Evolutionary conservation across 2,113 vertebrate species (phyloP), one percentile per base, ranked within the genome.

Genomic region (Triplophysa rosa): DNA sequence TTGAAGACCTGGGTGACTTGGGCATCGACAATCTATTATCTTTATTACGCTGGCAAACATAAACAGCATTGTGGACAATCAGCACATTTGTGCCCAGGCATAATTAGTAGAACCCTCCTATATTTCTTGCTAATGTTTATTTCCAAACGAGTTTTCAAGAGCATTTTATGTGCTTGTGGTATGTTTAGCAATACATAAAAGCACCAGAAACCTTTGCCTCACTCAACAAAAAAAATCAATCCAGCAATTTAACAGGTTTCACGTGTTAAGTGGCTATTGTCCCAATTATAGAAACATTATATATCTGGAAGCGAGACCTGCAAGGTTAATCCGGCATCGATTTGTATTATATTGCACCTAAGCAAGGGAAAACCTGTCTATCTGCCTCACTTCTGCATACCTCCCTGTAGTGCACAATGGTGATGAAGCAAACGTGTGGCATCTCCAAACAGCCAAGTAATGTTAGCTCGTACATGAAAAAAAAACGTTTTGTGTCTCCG

Each of bases 351-450:
- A 85, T 84, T 56, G 80, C 71, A 47, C 78, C 84, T 75, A 87
- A 84, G 79, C 82, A 87, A 64, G 80, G 78, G 58, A 85, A 86
- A 82, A 69, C 79, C 70, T 73, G 33, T 52, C 69, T 19, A 49
- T 85, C 84, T n/a, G 78, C 79, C 87, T 66, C 61, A 21, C 45
- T 87, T 89, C 80, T 42, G 77, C 82, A 82, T 17, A 78, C 80
- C 82, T 78, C 85, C 81, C 67, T 89, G 75, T 75, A 59, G 40
- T 83, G 54, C 74, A 67, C 64, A 77, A 37, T 33, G 84, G 86
- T 86, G 87, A 89, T 83, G 54, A 78, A 68, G 87, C 86, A 82
- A 87, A 86, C 74, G 67, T 86, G 83, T 87, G 85, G 88, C 87
- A 84, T 82, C 61, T 82, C 63, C 79, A 80, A 87, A 90, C 84